Evolutionary conservation across 2,113 vertebrate genomes (phyloP).

Genomic region (Brachypodius melanocephalos): DNA sequence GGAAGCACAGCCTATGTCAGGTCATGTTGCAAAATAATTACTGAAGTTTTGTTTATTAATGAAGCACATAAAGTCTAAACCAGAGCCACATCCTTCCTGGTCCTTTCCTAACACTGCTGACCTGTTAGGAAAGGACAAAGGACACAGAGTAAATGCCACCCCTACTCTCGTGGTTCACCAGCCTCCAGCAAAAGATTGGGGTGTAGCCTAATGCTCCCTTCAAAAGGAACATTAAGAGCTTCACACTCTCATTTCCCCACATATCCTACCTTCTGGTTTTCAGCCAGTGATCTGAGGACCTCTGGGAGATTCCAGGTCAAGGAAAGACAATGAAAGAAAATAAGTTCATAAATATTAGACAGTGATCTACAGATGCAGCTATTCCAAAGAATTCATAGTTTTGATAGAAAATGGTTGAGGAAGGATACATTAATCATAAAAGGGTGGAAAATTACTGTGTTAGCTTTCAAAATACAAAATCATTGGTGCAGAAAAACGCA

Average conservation of each 20-base stretch:
- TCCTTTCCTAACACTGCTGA: not conserved
- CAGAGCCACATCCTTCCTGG: not conserved
- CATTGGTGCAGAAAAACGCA: not conserved
- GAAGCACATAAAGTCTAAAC: not conserved
- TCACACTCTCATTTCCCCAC: not conserved
- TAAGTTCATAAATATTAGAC: not conserved
- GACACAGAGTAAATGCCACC: not conserved
- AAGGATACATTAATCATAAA: conserved; percentile 1
- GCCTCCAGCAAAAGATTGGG: not conserved
- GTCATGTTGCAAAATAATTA: not conserved
- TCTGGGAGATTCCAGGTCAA: not conserved
- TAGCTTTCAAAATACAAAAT: conserved; percentile 1
- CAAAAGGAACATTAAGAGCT: not conserved
- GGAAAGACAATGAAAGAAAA: not conserved
- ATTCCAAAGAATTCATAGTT: not conserved
- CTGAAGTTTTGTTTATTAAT: not conserved
- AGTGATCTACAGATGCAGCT: not conserved
- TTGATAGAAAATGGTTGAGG: not conserved
- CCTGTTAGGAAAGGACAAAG: not conserved
- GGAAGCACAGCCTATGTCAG: not conserved
- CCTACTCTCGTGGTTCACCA: not conserved
- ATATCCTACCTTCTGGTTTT: not conserved
- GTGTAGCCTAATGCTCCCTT: not conserved
- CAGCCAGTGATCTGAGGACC: not conserved
- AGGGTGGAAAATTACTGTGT: not conserved